Percentiles rank a stretch among this genome's conserved stretches.
phyloP scores from a whole-genome alignment of 1,140 invertebrate species.

The Copidosoma floridanum region DNA sequence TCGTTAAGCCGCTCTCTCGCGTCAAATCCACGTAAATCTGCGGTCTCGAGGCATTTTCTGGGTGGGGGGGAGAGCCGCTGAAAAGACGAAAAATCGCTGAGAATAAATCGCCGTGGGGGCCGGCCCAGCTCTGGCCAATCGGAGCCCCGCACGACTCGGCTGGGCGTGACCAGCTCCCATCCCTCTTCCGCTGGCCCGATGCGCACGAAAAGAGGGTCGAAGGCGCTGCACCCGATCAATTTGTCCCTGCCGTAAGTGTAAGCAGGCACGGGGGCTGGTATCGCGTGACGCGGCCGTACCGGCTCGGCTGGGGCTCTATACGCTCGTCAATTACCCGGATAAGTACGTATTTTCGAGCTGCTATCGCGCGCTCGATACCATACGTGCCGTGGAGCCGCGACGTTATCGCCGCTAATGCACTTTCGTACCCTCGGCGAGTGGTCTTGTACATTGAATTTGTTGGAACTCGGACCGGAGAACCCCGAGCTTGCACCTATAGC shows the following conservation, averaged over 20 bases:
- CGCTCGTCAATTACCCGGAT: conserved; percentile 23
- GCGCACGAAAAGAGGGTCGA: neutral
- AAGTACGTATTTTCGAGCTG: conserved; percentile 25
- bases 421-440: no score
- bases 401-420: no score
- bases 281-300: conserved; percentile 13
- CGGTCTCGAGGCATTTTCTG: conserved; percentile 7
- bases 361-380: neutral
- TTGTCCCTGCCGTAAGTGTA: conserved; percentile 1
- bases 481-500: no score
- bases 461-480: no score
- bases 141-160: neutral
- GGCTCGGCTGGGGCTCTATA: neutral
- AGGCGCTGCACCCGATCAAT: conserved; percentile 6
- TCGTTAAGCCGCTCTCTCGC: neutral
- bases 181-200: no score
- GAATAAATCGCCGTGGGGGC: conserved; percentile 37
- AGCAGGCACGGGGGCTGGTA: no score
- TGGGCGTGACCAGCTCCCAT: neutral
- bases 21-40: no score
- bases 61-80: no score
- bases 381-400: no score
- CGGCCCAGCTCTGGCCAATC: neutral
- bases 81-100: conserved; percentile 45
- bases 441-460: no score